Percentiles rank a stretch among this genome's conserved stretches.
Evolutionary conservation across 2,888 invertebrate species (phyloP).

Genomic region (Pollenia griseotomentosa): DNA sequence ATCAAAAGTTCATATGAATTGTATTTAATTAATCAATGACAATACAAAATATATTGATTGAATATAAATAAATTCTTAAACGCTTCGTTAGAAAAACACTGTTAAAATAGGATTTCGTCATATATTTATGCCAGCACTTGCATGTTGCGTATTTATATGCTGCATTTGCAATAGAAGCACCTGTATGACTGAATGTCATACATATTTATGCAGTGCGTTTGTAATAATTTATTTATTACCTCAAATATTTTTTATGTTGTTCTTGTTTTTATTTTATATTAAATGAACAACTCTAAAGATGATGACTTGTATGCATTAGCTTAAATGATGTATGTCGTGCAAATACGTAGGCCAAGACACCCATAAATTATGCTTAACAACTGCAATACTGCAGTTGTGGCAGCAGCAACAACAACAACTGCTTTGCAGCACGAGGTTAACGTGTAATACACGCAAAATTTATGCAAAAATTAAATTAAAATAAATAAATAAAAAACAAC

Average conservation of each 20-base stretch:
- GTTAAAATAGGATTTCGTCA: slow-evolving; percentile 1
- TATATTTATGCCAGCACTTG: neutral
- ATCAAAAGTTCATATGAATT: neutral
- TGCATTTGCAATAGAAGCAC: slow-evolving; percentile 5
- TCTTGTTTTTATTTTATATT: neutral
- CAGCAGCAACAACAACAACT: slow-evolving; percentile 24
- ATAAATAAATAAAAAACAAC: slow-evolving; percentile 26
- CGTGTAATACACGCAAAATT: slow-evolving; percentile 73
- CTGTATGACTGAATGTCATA: slow-evolving; percentile 30
- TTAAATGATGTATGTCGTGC: slow-evolving; percentile 72
- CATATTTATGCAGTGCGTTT: neutral
- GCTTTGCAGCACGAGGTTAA: slow-evolving; percentile 73
- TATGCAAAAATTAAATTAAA: slow-evolving; percentile 69
- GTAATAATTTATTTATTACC: slow-evolving; percentile 45
- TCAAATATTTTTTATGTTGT: slow-evolving; percentile 14
- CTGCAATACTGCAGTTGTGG: slow-evolving; percentile 24
- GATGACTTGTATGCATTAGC: slow-evolving; percentile 72
- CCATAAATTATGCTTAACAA: slow-evolving; percentile 69
- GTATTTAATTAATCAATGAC: neutral
- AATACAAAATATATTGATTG: neutral
- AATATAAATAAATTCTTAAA: neutral
- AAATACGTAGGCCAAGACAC: slow-evolving; percentile 71
- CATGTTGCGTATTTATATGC: neutral
- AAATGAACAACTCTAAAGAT: slow-evolving; percentile 62
- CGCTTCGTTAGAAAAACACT: neutral